A percentile compares a stretch with the other conserved stretches of the same genome.
phyloP scores from a whole-genome alignment of 2,113 vertebrate species.

The Chroicocephalus ridibundus region DNA sequence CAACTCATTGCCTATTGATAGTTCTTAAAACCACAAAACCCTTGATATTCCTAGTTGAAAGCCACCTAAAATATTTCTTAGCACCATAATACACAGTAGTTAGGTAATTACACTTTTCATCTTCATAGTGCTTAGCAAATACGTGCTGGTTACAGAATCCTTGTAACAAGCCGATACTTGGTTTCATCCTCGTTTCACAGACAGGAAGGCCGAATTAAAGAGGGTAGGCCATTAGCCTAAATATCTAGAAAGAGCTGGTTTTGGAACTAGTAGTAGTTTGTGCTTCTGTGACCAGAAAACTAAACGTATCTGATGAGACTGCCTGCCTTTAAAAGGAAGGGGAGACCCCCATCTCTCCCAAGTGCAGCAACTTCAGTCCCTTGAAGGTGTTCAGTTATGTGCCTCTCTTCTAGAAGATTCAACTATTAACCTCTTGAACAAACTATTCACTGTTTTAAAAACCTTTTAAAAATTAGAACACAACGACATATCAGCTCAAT shows the following conservation, averaged over 20 bases:
- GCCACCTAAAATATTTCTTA: background rate
- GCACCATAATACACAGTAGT: background rate
- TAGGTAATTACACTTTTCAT: fast-evolving
- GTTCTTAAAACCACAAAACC: background rate
- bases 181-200: background rate
- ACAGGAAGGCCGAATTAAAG: background rate
- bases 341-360: no score
- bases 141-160: background rate
- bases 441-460: conserved; percentile 12
- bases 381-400: background rate
- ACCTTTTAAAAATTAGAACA: conserved; percentile 20
- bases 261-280: background rate
- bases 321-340: background rate
- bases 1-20: background rate
- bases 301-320: background rate
- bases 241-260: background rate
- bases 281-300: background rate
- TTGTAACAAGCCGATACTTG: background rate
- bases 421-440: background rate
- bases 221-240: background rate
- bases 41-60: background rate
- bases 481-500: conserved; percentile 34
- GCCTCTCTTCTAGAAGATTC: background rate
- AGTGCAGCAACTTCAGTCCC: background rate
- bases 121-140: background rate